These are phyloP conservation scores for Micrasema minimum DNA, from an alignment of 1,140 invertebrate genomes.

Conservation along the genomic window DNA sequence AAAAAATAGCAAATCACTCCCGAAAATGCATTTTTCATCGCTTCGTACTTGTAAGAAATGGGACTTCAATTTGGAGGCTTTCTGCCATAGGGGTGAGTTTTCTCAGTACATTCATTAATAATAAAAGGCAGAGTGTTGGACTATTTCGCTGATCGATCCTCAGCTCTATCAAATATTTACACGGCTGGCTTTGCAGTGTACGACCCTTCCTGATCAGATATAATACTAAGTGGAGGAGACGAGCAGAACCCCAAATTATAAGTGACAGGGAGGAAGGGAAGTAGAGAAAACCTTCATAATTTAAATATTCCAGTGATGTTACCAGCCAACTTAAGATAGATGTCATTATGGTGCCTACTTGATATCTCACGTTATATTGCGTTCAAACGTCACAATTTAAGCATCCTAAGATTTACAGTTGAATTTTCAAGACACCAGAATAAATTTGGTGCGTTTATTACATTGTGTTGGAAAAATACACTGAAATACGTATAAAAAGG, in stretches of 20 bases:
- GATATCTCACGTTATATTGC: no score
- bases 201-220: background rate
- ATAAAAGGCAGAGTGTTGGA: background rate
- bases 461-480: no score
- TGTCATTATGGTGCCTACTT: no score
- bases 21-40: background rate
- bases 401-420: no score
- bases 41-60: no score
- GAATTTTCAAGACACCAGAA: no score
- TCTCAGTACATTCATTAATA: background rate
- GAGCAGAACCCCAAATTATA: background rate
- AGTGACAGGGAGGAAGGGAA: conserved; percentile 5
- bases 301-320: background rate
- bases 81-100: background rate
- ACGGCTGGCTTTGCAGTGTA: background rate
- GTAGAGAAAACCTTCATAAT: background rate
- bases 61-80: background rate
- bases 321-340: no score
- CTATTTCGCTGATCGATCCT: background rate
- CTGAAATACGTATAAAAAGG: no score
- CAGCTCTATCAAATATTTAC: background rate
- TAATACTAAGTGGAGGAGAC: conserved; percentile 16
- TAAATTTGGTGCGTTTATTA: no score
- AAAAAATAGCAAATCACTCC: conserved; percentile 1
- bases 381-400: no score